These are phyloP conservation scores for Botia almorhae DNA, from an alignment of 2,797 vertebrate genomes.

Conservation along the genomic window DNA sequence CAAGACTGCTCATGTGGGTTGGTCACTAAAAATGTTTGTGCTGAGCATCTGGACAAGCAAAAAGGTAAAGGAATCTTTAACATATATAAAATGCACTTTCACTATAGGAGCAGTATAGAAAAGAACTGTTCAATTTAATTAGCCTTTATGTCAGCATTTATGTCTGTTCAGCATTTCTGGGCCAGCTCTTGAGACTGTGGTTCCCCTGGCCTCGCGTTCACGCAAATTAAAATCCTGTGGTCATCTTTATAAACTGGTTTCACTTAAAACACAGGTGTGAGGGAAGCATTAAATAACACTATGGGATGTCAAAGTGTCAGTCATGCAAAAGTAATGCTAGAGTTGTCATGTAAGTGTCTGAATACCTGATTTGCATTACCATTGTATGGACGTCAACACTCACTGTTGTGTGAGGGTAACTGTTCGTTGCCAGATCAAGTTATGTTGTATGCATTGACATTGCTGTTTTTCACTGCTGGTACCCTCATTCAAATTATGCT, in stretches of 20 bases:
- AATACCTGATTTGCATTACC: constrained; percentile 10
- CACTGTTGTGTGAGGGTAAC: not conserved
- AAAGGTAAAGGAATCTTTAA: constrained; percentile 20
- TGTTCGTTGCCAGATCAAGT: constrained; percentile 57
- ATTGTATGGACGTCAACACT: constrained; percentile 21
- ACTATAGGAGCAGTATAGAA: constrained; percentile 3
- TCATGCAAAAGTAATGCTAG: constrained; percentile 6
- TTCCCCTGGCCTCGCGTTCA: constrained; percentile 1
- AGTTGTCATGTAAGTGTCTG: constrained; percentile 9
- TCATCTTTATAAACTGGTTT: constrained; percentile 27
- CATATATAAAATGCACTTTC: constrained; percentile 6
- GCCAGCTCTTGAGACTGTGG: not conserved
- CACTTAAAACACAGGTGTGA: constrained; percentile 9
- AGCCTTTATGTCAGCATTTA: constrained; percentile 33
- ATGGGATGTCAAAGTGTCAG: constrained; percentile 13
- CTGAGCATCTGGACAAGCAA: constrained; percentile 30
- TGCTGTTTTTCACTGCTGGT: constrained; percentile 65
- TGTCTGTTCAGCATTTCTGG: not conserved
- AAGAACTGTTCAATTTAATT: constrained; percentile 12
- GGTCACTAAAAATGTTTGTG: not conserved
- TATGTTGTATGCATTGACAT: constrained; percentile 64
- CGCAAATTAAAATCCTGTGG: constrained; percentile 25
- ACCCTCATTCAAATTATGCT: constrained; percentile 75
- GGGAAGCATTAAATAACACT: constrained; percentile 25
- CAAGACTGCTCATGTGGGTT: constrained; percentile 11